These are phyloP conservation scores for Rhingia rostrata DNA, from an alignment of 2,888 invertebrate genomes.

Conservation along the genomic window DNA sequence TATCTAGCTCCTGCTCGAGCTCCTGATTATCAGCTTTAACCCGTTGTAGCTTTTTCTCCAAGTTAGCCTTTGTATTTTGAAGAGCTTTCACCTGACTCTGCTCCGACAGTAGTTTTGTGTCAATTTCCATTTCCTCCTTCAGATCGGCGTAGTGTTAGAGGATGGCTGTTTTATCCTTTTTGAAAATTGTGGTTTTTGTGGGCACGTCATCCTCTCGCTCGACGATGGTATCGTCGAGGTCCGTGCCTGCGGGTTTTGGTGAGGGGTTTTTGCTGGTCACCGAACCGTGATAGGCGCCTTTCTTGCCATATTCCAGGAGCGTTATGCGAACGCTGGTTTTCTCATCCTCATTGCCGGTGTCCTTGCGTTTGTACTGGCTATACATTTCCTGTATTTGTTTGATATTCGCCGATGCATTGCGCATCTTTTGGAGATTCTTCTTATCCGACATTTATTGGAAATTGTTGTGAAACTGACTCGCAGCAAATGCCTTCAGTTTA, in stretches of 20 bases:
- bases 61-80: conserved; percentile 81
- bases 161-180: conserved; percentile 87
- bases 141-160: conserved; percentile 90
- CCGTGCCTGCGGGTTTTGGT: conserved; percentile 69
- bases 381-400: conserved; percentile 87
- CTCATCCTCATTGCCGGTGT: conserved; percentile 86
- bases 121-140: conserved; percentile 88
- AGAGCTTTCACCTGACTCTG: conserved; percentile 85
- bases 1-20: conserved; percentile 84
- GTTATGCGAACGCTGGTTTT: conserved; percentile 91
- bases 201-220: conserved; percentile 77
- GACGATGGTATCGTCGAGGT: conserved; percentile 73
- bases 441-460: conserved; percentile 86
- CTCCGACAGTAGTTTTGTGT: conserved; percentile 85
- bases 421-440: conserved; percentile 84
- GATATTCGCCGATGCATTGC: conserved; percentile 86
- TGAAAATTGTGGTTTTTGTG: conserved; percentile 84
- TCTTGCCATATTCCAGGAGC: conserved; percentile 92
- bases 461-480: conserved; percentile 92
- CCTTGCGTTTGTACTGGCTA: conserved; percentile 89
- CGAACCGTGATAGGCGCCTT: conserved; percentile 76
- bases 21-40: conserved; percentile 84
- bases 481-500: conserved; percentile 91
- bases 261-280: conserved; percentile 66
- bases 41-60: conserved; percentile 85